A percentile compares a stretch with the other conserved stretches of the same genome.
Evolutionary conservation across 2,888 invertebrate species (phyloP).

Genomic region (Timandra comae): DNA sequence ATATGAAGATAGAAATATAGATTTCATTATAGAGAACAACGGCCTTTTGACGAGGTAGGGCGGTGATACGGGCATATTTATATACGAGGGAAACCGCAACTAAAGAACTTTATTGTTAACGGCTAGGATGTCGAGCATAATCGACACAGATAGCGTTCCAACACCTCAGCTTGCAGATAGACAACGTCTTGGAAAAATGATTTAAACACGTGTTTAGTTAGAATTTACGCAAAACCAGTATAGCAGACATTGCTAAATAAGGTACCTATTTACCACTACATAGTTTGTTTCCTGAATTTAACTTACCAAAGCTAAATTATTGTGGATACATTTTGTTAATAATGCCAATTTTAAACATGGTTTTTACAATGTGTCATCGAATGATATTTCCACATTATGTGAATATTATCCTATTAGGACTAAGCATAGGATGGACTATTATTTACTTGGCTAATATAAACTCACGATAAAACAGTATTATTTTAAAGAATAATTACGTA

Average conservation of each 20-base stretch:
- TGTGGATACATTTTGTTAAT: no score
- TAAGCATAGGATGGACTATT: no score
- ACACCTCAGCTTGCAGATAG: constrained; percentile 23
- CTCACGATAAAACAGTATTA: no score
- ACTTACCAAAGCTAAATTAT: no score
- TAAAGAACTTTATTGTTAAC: constrained; percentile 39
- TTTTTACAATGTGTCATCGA: no score
- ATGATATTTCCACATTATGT: no score
- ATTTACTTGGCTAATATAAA: no score
- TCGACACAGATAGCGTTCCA: constrained; percentile 40
- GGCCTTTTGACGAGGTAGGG: constrained; percentile 9
- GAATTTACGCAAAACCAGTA: constrained; percentile 27
- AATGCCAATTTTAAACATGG: no score
- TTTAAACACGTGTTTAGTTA: constrained; percentile 18
- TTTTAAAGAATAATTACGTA: no score
- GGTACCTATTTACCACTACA: constrained; percentile 17
- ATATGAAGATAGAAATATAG: constrained; percentile 1
- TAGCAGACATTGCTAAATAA: constrained; percentile 19
- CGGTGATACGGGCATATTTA: constrained; percentile 21
- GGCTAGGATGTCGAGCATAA: constrained; percentile 37
- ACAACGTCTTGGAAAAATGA: constrained; percentile 32
- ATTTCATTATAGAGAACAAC: constrained; percentile 10
- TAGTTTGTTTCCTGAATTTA: constrained; percentile 23
- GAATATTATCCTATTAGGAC: no score
- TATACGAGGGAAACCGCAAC: constrained; percentile 30